Evolutionary conservation across 2,888 invertebrate genomes (phyloP), one percentile per base, ranked within the genome.

Genomic region (Cantharis nigra): DNA sequence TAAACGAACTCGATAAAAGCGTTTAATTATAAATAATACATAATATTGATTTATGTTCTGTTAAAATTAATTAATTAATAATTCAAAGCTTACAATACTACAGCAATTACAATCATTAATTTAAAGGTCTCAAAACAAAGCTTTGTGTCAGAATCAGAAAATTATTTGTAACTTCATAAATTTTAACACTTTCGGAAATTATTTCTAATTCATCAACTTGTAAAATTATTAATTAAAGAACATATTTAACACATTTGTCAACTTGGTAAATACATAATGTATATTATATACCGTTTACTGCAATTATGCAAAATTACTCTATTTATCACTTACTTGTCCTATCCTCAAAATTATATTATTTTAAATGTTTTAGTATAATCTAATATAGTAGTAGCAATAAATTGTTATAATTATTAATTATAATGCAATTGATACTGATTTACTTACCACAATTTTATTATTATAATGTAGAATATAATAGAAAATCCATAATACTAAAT

Each of bases 111-210:
- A 71, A 49, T 81, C 80, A 81, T 81, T 81, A 81, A 81, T 81
- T 81, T 77, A 71, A 81, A 78, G 80, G 79, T 74, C 79, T 71
- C 64, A 74, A 77, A 80, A 80, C 80, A 74, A 81, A 78, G 71
- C 76, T 74, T 75, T 69, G 73, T 78, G 80, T 79, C 82, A 82
- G 80, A 80, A 72, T 80, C 74, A 78, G 82, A 76, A 79, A 79
- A 80, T 81, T 79, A 79, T 79, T 81, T 79, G 65, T 75, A 73
- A 72, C 72, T 18, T 67, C 64, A 62, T 49, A 75, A 65, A 64
- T 65, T 64, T 30, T 23, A 18, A 75, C 67, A 74, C 70, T 70
- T 64, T 70, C 70, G 49, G 28, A 74, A 70, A 74, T 20, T 23
- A 67, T 67, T 67, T 67, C n/a, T 67, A 23, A 49, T 49, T 49